phyloP scores from a whole-genome alignment of 1,140 invertebrate genomes.

The Megalonaias nervosa region DNA sequence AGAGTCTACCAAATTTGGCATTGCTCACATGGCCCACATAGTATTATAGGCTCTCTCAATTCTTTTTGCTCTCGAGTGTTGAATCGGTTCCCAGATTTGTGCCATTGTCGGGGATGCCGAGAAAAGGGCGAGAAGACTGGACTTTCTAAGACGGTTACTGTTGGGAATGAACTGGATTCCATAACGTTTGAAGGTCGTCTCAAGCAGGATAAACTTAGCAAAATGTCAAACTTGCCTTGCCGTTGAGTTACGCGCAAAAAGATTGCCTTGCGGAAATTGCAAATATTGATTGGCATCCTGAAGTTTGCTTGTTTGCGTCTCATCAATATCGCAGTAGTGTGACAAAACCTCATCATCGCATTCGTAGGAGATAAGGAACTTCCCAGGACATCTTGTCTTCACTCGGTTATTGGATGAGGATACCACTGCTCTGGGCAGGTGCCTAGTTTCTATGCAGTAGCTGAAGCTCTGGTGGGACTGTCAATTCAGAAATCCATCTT shows the following conservation, averaged over 20 bases:
- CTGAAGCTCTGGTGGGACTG: constrained; percentile 1
- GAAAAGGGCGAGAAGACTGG: background rate
- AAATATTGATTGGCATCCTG: constrained; percentile 23
- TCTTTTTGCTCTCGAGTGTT: background rate
- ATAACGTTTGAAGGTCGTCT: background rate
- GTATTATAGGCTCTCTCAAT: background rate
- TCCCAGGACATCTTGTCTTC: constrained; percentile 6
- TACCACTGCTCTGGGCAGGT: constrained; percentile 15
- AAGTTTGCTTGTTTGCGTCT: constrained; percentile 30
- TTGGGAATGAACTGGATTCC: background rate
- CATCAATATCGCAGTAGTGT: constrained; percentile 14
- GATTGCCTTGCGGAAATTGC: constrained; percentile 17
- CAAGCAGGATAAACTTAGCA: background rate
- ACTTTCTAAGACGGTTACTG: background rate
- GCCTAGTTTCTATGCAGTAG: constrained; percentile 9
- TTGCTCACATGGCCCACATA: background rate
- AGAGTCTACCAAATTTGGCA: background rate
- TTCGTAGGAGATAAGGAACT: background rate
- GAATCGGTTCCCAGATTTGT: background rate
- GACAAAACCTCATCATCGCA: constrained; percentile 8
- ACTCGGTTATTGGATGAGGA: background rate
- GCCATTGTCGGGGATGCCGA: background rate
- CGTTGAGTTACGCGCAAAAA: background rate
- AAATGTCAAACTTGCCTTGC: background rate
- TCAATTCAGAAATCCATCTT: constrained; percentile 4